Evolutionary conservation across 2,797 vertebrate species (phyloP).

Genomic region (Limosa lapponica): DNA sequence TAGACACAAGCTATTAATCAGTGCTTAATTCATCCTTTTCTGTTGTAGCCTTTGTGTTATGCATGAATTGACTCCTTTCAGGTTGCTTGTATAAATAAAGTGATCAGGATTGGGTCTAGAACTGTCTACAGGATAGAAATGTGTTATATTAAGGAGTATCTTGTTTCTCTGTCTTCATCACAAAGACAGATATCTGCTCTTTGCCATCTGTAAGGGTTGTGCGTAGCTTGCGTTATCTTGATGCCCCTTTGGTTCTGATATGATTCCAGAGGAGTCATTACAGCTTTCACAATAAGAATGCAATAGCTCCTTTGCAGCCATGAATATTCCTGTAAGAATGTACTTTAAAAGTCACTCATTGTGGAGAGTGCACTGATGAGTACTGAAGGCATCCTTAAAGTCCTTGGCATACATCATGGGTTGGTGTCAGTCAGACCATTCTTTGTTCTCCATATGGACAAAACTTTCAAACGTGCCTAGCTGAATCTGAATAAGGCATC

Average conservation of each 20-base stretch:
- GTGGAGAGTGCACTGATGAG: neutral
- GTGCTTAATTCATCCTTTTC: neutral
- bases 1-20: neutral
- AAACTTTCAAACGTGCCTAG: neutral
- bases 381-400: neutral
- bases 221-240: neutral
- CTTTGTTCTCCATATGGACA: neutral
- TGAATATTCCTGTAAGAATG: neutral
- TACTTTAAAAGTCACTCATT: neutral
- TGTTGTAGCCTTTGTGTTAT: neutral
- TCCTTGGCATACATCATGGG: neutral
- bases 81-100: neutral
- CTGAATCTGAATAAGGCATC: neutral
- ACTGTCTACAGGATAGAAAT: neutral
- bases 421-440: neutral
- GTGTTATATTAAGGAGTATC: neutral
- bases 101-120: neutral
- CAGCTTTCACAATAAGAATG: neutral
- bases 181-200: neutral
- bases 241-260: neutral
- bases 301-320: neutral
- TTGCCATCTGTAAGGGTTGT: neutral
- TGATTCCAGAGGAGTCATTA: neutral
- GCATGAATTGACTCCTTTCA: neutral
- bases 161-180: neutral